These are phyloP conservation scores for Carcinoscorpius rotundicauda DNA, from an alignment of 1,140 invertebrate species.

Conservation along the genomic window DNA sequence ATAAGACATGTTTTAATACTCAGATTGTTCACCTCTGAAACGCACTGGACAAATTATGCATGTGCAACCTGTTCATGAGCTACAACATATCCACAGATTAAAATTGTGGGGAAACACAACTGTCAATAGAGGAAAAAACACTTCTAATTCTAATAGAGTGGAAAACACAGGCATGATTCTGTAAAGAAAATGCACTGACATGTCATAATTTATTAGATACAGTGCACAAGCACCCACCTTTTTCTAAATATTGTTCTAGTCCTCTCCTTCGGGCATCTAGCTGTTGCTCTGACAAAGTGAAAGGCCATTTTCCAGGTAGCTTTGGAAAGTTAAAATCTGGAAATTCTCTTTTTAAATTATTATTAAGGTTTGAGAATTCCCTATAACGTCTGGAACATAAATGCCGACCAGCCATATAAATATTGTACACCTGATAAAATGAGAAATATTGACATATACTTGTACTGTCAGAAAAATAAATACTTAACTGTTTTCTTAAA, in stretches of 20 bases:
- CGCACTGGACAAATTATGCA: too few species aligned
- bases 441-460: not conserved
- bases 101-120: too few species aligned
- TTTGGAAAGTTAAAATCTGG: constrained; percentile 95
- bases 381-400: constrained; percentile 90
- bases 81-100: too few species aligned
- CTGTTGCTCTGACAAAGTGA: constrained; percentile 90
- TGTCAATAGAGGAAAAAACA: too few species aligned
- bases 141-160: not conserved
- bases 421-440: constrained; percentile 66
- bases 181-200: too few species aligned
- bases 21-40: too few species aligned
- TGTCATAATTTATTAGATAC: not conserved
- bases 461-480: too few species aligned
- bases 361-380: constrained; percentile 85
- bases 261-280: constrained; percentile 83
- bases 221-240: constrained; percentile 35
- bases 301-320: constrained; percentile 97
- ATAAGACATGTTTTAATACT: too few species aligned
- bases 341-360: constrained; percentile 89
- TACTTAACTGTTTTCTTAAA: too few species aligned
- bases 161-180: too few species aligned
- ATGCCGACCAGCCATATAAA: constrained; percentile 97
- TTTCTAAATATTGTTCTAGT: constrained; percentile 94
- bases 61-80: too few species aligned